These are phyloP conservation scores for Alca torda DNA, from an alignment of 2,797 vertebrate species.

Conservation along the genomic window DNA sequence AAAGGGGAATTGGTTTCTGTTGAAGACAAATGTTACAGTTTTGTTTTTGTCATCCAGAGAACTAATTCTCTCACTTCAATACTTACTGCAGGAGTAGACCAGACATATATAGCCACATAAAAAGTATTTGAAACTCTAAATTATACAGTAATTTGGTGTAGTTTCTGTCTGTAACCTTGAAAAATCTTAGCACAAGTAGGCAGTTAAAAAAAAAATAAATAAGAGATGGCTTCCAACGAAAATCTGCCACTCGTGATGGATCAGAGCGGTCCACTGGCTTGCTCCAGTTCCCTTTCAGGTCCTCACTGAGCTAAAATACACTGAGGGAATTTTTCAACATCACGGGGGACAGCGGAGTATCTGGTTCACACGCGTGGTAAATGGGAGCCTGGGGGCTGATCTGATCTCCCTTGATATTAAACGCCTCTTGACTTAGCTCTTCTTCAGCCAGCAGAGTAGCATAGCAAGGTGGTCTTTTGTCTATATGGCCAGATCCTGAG, in stretches of 20 bases:
- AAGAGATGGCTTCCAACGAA: background rate
- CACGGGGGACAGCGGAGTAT: background rate
- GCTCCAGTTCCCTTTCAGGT: background rate
- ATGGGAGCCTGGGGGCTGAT: background rate
- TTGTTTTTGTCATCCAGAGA: background rate
- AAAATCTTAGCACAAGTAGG: conserved; percentile 24
- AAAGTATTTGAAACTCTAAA: conserved; percentile 17
- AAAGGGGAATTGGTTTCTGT: background rate
- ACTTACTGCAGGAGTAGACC: background rate
- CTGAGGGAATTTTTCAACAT: background rate
- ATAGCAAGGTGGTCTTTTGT: background rate
- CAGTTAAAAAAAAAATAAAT: background rate
- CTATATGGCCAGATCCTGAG: background rate
- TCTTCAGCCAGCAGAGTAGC: background rate
- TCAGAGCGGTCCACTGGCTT: background rate
- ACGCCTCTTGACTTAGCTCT: background rate
- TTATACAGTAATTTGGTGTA: conserved; percentile 12
- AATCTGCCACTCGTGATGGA: background rate
- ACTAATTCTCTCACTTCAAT: background rate
- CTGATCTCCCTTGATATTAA: background rate
- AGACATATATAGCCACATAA: background rate
- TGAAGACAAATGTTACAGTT: background rate
- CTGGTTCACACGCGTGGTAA: background rate
- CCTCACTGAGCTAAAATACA: background rate
- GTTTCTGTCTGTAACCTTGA: conserved; percentile 24